A percentile compares a stretch with the other conserved stretches of the same genome.
phyloP scores from a whole-genome alignment of 2,888 invertebrate genomes.

The Philhelius pedissequus region DNA sequence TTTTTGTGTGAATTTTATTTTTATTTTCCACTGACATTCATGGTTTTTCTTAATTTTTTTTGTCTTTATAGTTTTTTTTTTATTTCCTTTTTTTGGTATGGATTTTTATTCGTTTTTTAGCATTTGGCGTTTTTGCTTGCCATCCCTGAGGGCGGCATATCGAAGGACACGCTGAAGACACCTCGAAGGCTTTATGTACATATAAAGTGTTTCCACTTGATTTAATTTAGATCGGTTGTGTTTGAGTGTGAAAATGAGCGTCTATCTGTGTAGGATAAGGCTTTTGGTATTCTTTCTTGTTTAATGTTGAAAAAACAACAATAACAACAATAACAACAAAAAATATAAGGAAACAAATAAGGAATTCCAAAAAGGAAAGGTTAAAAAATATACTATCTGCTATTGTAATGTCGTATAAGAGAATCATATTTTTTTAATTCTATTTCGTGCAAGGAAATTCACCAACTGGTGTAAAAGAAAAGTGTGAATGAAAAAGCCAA shows the following conservation, averaged over 20 bases:
- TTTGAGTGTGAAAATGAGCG: slow-evolving; percentile 3
- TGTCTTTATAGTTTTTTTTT: not conserved
- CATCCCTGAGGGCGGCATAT: not conserved
- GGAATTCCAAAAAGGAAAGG: not conserved
- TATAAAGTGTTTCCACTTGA: slow-evolving; percentile 63
- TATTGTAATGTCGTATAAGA: slow-evolving; percentile 54
- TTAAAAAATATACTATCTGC: slow-evolving; percentile 35
- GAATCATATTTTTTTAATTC: not conserved
- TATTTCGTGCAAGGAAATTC: not conserved
- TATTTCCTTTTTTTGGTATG: not conserved
- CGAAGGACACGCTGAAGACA: slow-evolving; percentile 41
- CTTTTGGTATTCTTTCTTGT: not conserved
- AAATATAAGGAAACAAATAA: not conserved
- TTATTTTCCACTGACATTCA: not conserved
- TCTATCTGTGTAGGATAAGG: not conserved
- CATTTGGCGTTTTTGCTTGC: not conserved
- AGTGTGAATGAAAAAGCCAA: slow-evolving; percentile 4
- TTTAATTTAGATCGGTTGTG: slow-evolving; percentile 46
- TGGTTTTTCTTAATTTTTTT: not conserved
- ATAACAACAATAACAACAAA: too few species aligned
- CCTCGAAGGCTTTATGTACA: slow-evolving; percentile 41
- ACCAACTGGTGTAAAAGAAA: not conserved
- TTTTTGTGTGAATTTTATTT: not conserved
- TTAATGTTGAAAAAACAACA: too few species aligned
- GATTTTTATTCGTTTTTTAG: slow-evolving; percentile 23